These are phyloP conservation scores for Pao palembangensis DNA, from an alignment of 2,113 vertebrate genomes.

Conservation along the genomic window DNA sequence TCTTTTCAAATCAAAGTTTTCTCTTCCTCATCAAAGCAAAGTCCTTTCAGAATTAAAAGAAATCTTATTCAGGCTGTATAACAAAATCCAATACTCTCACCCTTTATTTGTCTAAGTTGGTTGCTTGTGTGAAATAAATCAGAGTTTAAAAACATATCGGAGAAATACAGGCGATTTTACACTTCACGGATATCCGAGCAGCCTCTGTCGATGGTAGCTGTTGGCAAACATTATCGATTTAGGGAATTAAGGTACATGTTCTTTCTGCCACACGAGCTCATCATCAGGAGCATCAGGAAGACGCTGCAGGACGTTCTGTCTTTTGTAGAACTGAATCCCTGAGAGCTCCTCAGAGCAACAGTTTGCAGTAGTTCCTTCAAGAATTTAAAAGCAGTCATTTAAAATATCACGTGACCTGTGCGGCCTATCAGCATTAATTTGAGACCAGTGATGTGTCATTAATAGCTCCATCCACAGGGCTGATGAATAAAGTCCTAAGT, in stretches of 20 bases:
- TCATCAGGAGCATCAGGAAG: conserved; percentile 13
- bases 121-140: conserved; percentile 2
- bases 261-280: conserved; percentile 34
- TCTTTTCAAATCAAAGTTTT: too few species aligned
- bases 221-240: conserved; percentile 38
- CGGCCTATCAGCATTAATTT: conserved; percentile 26
- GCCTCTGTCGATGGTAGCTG: conserved; percentile 15
- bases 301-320: conserved; percentile 16
- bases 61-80: neutral
- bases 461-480: conserved; percentile 37
- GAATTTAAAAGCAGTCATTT: too few species aligned
- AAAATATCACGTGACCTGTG: too few species aligned
- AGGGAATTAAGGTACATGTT: conserved; percentile 4
- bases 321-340: conserved; percentile 37
- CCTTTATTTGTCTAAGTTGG: conserved; percentile 1
- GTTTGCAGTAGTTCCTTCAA: conserved; percentile 16
- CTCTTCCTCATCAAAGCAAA: too few species aligned
- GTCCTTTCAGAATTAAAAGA: too few species aligned
- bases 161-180: conserved; percentile 11
- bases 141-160: conserved; percentile 5
- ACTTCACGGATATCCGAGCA: conserved; percentile 26
- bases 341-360: conserved; percentile 34
- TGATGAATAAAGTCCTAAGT: conserved; percentile 46
- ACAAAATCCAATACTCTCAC: conserved; percentile 6
- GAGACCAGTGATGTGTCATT: conserved; percentile 31